A percentile compares a stretch with the other conserved stretches of the same genome.
phyloP scores from a whole-genome alignment of 92 coral and sea anemone genomes.

The Pocillopora meandrina region DNA sequence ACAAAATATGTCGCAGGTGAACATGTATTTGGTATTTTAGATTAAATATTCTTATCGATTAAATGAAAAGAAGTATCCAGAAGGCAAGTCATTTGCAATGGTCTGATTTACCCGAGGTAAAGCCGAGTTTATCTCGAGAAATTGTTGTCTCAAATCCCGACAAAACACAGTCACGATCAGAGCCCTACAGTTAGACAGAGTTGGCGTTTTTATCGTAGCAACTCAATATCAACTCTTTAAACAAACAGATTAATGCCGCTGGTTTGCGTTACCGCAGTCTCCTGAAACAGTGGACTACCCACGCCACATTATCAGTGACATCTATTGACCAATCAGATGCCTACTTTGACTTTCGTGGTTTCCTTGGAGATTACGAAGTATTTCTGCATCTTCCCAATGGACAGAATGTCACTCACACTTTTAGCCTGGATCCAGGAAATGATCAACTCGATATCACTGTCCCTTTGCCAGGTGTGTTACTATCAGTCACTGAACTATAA shows the following conservation, averaged over 20 bases:
- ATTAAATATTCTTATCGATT: too few relatives aligned
- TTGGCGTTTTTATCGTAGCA: too few relatives aligned
- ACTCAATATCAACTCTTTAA: background rate
- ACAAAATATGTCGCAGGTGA: too few relatives aligned
- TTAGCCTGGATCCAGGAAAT: conserved; percentile 67
- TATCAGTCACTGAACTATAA: too few relatives aligned
- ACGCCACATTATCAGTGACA: conserved; percentile 45
- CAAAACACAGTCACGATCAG: too few relatives aligned
- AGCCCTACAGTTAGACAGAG: too few relatives aligned
- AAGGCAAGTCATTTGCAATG: too few relatives aligned
- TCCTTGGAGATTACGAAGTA: conserved; percentile 75
- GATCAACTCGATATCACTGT: conserved; percentile 26
- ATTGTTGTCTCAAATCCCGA: too few relatives aligned
- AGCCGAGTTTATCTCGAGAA: too few relatives aligned
- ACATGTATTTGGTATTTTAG: too few relatives aligned
- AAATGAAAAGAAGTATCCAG: too few relatives aligned
- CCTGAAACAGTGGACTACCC: conserved; percentile 78
- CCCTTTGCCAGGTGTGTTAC: conserved; percentile 26
- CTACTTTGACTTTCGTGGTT: conserved; percentile 64
- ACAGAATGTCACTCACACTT: conserved; percentile 34
- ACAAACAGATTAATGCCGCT: conserved; percentile 76
- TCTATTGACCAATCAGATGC: conserved; percentile 37
- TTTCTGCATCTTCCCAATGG: conserved; percentile 69
- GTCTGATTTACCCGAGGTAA: too few relatives aligned
- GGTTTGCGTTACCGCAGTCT: conserved; percentile 73